A percentile compares a stretch with the other conserved stretches of the same genome.
Evolutionary conservation across 2,888 invertebrate genomes (phyloP).

Genomic region (Parthenolecanium corni): DNA sequence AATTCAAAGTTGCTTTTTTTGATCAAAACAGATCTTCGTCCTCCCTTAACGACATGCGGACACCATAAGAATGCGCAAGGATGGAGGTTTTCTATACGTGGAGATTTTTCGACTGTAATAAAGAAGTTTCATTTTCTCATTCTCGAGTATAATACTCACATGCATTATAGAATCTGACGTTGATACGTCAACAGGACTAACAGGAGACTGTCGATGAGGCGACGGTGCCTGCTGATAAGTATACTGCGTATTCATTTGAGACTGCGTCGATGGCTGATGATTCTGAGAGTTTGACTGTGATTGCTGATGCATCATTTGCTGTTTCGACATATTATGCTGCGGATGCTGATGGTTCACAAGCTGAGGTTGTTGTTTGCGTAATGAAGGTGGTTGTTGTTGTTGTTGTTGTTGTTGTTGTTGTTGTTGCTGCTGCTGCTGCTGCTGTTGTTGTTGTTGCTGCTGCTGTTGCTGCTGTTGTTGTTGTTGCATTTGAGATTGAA

Average conservation of each 20-base stretch:
- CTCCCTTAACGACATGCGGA: no score
- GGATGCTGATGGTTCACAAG: conserved; percentile 43
- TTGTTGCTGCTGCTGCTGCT: conserved; percentile 2
- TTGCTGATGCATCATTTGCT: conserved; percentile 46
- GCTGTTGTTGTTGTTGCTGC: conserved; percentile 38
- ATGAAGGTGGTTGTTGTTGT: conserved; percentile 38
- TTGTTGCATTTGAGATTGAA: conserved; percentile 5
- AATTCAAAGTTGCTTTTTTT: no score
- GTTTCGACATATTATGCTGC: conserved; percentile 36
- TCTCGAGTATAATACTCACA: conserved; percentile 29
- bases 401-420: conserved; percentile 39
- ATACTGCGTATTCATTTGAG: conserved; percentile 28
- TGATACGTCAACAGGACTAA: conserved; percentile 31
- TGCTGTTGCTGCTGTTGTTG: conserved; percentile 35
- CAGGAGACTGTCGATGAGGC: conserved; percentile 31
- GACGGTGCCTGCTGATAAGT: conserved; percentile 13
- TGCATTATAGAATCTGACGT: conserved; percentile 22
- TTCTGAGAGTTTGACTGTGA: conserved; percentile 33
- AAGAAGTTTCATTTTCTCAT: no score
- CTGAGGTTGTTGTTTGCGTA: conserved; percentile 38
- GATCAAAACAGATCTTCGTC: no score
- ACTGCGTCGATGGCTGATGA: conserved; percentile 28
- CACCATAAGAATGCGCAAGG: no score
- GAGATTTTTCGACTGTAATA: no score
- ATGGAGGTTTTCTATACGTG: no score